phyloP scores from a whole-genome alignment of 2,797 vertebrate species.

The Trichosurus vulpecula region DNA sequence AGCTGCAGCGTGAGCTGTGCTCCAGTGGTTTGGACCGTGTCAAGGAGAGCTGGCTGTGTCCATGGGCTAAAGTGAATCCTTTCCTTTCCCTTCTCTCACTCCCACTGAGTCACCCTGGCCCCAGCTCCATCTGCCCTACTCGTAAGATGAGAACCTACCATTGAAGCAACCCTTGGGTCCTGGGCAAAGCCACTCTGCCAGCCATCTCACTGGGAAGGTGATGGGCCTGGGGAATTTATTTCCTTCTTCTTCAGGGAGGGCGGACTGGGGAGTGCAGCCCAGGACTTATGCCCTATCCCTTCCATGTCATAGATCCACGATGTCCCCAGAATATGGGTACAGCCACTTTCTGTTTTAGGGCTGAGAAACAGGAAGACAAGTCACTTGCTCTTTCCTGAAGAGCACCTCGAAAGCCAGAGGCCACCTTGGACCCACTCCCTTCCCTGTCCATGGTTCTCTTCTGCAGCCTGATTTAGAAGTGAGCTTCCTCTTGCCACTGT shows the following conservation, averaged over 20 bases:
- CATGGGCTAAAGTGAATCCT: slow-evolving; percentile 32
- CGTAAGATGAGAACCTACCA: slow-evolving; percentile 13
- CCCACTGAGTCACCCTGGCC: neutral
- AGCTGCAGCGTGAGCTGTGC: slow-evolving; percentile 70
- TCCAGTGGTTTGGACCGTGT: slow-evolving; percentile 57
- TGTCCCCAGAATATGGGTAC: slow-evolving; percentile 12
- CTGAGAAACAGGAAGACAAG: slow-evolving; percentile 10
- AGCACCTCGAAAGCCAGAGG: neutral
- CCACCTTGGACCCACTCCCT: neutral
- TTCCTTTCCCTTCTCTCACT: neutral
- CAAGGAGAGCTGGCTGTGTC: slow-evolving; percentile 46
- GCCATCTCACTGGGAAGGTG: slow-evolving; percentile 11
- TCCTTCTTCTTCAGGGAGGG: slow-evolving; percentile 8
- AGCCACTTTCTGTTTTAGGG: slow-evolving; percentile 24
- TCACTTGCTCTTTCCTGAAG: neutral
- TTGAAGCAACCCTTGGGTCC: slow-evolving; percentile 13
- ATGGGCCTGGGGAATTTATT: neutral
- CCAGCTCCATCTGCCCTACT: neutral
- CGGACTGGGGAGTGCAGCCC: neutral
- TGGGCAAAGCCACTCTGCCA: neutral
- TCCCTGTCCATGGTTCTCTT: slow-evolving; percentile 2
- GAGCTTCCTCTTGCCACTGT: slow-evolving; percentile 16
- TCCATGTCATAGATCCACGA: neutral
- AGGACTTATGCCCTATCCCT: neutral
- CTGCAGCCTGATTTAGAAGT: neutral